Base-by-base conservation (phyloP, 1,140 invertebrate species). In the Asobara japonica region DNA sequence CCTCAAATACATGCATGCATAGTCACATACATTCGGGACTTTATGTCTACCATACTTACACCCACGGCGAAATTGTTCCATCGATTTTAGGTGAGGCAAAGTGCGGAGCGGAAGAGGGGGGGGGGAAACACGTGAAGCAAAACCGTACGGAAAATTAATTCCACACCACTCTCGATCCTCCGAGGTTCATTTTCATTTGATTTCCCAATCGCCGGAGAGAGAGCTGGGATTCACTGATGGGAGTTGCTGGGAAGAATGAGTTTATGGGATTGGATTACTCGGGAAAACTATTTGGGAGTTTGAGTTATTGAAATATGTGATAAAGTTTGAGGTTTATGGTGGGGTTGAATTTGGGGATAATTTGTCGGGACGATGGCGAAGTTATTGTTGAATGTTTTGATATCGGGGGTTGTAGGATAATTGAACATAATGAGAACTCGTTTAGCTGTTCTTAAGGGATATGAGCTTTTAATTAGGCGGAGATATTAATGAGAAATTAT, bases 141-240 rank as follows among this genome's bases (percentile, higher is more conserved):
- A 71, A 71, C 61, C 62, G 60, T 16, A 71, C 60, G 69, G 29
- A 64, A 71, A 67, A 65, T 71, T 65, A 71, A 65, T 71, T 65
- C 69, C 27, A 11, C 33, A 56, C 51, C 51, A 20, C 51, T 41
- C 61, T 38, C 41, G 27, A 65, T 71, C 18, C 69, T 71, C 69
- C 18, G 62, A 71, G 62, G 61, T 65, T 71, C 69, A 65, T 71
- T 71, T 71, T 71, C 25, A 71, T 71, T 71, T 29, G 69, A 71
- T 71, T 71, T 36, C 20, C 62, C 36, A 36, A 48, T 41, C 60
- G 66, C 45, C 45, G 20, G 16, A 16, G 66, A 33, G 51, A 56
- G 51, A 18, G 22, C 5, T 25, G 22, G 20, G 51, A 56, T 56
- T 25, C 51, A 25, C 51, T 56, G 51, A 56, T 56, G 51, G 51